phyloP scores from a whole-genome alignment of 2,113 vertebrate genomes.

The Bos javanicus region DNA sequence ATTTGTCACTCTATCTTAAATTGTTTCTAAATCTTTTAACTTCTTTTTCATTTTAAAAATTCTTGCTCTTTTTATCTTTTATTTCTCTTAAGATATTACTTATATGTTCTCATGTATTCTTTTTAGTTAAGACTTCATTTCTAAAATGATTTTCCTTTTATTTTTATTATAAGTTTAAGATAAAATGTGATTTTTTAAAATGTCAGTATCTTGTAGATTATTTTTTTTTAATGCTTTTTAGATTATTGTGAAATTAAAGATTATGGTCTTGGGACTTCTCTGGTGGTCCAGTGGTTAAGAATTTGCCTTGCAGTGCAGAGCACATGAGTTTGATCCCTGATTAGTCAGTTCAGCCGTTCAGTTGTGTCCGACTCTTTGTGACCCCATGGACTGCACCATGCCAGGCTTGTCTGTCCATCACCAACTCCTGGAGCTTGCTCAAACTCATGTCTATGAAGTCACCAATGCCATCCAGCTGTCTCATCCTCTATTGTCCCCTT shows the following conservation, averaged over 20 bases:
- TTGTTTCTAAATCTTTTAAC: background rate
- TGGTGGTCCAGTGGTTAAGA: background rate
- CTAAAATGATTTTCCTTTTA: background rate
- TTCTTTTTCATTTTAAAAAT: background rate
- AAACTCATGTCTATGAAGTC: background rate
- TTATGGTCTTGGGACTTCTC: background rate
- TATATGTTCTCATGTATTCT: background rate
- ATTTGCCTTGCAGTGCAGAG: background rate
- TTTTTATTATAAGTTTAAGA: background rate
- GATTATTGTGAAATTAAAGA: background rate
- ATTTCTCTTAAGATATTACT: background rate
- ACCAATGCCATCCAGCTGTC: background rate
- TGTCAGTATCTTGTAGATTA: background rate
- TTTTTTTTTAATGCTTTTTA: background rate
- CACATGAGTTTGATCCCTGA: background rate
- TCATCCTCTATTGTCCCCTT: background rate
- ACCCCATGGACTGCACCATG: background rate
- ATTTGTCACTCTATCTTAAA: background rate
- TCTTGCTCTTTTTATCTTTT: background rate
- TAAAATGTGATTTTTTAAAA: background rate
- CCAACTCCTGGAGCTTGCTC: background rate
- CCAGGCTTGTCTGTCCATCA: background rate
- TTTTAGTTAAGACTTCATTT: background rate
- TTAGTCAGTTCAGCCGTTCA: background rate
- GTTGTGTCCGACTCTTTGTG: background rate